A percentile compares a stretch with the other conserved stretches of the same genome.
phyloP scores from a whole-genome alignment of 2,888 invertebrate species.

The Synanthedon myopaeformis region DNA sequence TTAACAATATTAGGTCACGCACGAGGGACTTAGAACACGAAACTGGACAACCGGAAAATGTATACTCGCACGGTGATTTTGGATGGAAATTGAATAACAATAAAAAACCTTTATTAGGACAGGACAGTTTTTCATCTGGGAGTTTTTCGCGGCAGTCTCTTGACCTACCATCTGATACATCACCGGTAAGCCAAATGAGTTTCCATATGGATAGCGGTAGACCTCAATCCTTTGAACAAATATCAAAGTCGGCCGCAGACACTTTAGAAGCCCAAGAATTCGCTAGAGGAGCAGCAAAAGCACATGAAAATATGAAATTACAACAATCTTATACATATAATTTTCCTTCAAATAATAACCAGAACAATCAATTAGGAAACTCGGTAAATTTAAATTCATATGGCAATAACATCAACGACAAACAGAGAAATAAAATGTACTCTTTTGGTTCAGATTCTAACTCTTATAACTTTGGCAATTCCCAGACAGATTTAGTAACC shows the following conservation, averaged over 20 bases:
- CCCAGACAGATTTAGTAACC: constrained; percentile 43
- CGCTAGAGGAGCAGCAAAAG: constrained; percentile 54
- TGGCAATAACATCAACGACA: constrained; percentile 27
- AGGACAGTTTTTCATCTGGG: constrained; percentile 28
- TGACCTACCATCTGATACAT: constrained; percentile 29
- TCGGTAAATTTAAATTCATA: constrained; percentile 18
- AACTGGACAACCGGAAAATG: constrained; percentile 27
- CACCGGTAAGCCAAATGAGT: constrained; percentile 46
- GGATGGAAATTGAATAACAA: constrained; percentile 60
- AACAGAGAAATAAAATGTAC: constrained; percentile 31
- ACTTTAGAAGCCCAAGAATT: constrained; percentile 48
- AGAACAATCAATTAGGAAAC: constrained; percentile 17
- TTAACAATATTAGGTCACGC: constrained; percentile 31
- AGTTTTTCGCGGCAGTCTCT: constrained; percentile 33
- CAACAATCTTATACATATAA: constrained; percentile 32
- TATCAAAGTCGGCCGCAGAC: constrained; percentile 42
- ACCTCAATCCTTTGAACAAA: constrained; percentile 37
- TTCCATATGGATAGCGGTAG: constrained; percentile 53
- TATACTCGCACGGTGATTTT: constrained; percentile 58
- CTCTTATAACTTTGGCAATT: constrained; percentile 23
- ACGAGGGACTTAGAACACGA: constrained; percentile 43
- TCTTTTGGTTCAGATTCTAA: constrained; percentile 23
- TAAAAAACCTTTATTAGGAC: constrained; percentile 36
- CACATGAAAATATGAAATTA: constrained; percentile 46
- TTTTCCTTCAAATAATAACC: constrained; percentile 21